These are phyloP conservation scores for Oxyruncus cristatus DNA, from an alignment of 2,113 vertebrate species.

Conservation along the genomic window DNA sequence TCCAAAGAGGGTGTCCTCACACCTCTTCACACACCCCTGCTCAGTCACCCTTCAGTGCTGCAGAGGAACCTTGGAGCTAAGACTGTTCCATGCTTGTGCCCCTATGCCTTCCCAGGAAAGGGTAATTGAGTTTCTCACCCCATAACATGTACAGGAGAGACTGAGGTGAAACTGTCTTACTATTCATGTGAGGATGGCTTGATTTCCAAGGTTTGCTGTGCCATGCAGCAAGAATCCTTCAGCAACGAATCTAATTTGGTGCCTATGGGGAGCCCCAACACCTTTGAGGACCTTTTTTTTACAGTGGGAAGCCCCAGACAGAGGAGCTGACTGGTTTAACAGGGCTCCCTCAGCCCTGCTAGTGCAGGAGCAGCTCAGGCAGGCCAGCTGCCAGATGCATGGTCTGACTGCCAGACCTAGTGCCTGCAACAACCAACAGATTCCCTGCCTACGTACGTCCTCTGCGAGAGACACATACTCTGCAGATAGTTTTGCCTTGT, in stretches of 20 bases:
- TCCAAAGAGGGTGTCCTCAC: background rate
- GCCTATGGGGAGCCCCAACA: background rate
- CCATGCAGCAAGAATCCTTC: background rate
- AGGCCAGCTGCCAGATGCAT: rapidly evolving
- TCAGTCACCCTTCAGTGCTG: background rate
- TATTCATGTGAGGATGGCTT: background rate
- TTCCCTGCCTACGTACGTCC: background rate
- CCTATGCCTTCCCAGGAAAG: background rate
- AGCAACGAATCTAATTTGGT: background rate
- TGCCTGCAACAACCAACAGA: background rate
- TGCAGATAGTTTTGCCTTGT: background rate
- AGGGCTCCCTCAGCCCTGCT: background rate
- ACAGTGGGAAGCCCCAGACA: background rate
- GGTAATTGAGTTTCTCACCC: background rate
- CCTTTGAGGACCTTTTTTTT: background rate
- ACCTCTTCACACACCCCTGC: background rate
- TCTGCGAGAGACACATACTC: background rate
- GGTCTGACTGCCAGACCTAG: background rate
- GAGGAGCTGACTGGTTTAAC: background rate
- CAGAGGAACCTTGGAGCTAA: background rate
- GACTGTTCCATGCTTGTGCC: background rate
- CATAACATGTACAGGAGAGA: background rate
- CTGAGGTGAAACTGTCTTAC: background rate
- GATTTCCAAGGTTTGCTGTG: background rate
- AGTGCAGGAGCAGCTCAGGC: background rate